Conservation (phyloP, 2,797 vertebrate genomes). For the Rachycentron canadum region DNA sequence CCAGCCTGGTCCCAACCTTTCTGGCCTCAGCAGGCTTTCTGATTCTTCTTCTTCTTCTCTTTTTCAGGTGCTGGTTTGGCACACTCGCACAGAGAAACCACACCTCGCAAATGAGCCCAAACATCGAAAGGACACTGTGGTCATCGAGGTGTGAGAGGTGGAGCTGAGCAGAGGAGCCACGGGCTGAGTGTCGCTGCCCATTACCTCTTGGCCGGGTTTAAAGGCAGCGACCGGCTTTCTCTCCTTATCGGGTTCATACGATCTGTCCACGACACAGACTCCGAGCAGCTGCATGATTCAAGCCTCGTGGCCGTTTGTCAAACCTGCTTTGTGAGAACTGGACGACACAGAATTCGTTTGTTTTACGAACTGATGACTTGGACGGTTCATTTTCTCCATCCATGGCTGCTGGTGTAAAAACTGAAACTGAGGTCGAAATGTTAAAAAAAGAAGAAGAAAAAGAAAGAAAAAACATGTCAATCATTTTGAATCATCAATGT, state of each 20-base stretch:
- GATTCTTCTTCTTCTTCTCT: conserved; percentile 14
- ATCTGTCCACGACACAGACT: conserved; percentile 47
- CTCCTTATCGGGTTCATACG: conserved; percentile 20
- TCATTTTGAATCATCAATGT: conserved; percentile 30
- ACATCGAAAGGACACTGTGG: conserved; percentile 91
- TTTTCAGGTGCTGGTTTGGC: conserved; percentile 96
- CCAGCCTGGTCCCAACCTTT: conserved; percentile 20
- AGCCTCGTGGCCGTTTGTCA: conserved; percentile 48
- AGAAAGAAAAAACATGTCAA: conserved; percentile 46
- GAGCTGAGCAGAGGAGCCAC: conserved; percentile 15
- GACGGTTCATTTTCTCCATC: conserved; percentile 41
- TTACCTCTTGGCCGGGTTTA: conserved; percentile 42
- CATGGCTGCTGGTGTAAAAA: conserved; percentile 48
- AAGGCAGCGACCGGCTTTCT: conserved; percentile 17
- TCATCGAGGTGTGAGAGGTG: conserved; percentile 91
- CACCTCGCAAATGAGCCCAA: conserved; percentile 96
- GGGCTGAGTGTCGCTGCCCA: conserved; percentile 23
- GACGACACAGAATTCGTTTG: conserved; percentile 12
- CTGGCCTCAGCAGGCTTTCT: conserved; percentile 29
- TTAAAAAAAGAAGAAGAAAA: conserved; percentile 23
- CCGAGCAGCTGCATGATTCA: conserved; percentile 68
- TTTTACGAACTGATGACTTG: conserved; percentile 33
- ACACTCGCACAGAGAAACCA: conserved; percentile 98
- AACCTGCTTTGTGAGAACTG: conserved; percentile 36
- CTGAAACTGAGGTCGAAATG: conserved; percentile 32